These are phyloP conservation scores for Temnopleurus reevesii DNA, from an alignment of 53 echinoderm and acorn worm species.

Conservation along the genomic window DNA sequence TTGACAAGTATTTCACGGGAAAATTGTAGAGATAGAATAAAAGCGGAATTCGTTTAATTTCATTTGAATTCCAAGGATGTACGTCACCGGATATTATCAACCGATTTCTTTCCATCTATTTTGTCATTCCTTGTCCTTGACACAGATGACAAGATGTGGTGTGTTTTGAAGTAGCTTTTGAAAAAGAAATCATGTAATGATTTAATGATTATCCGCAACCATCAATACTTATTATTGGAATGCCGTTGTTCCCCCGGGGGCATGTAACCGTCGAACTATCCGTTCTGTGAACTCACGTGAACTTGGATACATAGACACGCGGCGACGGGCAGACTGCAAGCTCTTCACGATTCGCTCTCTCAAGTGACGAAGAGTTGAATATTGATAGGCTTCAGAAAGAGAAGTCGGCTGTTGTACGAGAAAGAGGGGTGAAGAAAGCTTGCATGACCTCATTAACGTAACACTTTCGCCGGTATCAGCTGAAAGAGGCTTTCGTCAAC, in stretches of 20 bases:
- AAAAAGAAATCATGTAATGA: constrained; percentile 20
- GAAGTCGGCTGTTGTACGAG: constrained; percentile 51
- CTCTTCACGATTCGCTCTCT: neutral
- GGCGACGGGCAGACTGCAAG: constrained; percentile 41
- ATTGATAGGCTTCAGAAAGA: neutral
- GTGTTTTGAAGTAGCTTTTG: neutral
- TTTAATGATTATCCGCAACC: neutral
- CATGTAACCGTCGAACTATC: neutral
- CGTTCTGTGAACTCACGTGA: constrained; percentile 44
- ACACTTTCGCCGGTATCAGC: constrained; percentile 26
- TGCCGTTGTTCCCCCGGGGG: neutral
- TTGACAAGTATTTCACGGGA: too few relatives aligned
- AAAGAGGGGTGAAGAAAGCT: constrained; percentile 24
- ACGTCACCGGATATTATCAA: too few relatives aligned
- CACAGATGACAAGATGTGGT: neutral
- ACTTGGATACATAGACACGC: constrained; percentile 28
- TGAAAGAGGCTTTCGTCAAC: neutral
- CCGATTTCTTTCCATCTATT: too few relatives aligned
- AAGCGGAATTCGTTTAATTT: too few relatives aligned
- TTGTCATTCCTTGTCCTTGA: neutral
- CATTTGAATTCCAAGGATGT: too few relatives aligned
- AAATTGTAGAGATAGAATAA: too few relatives aligned
- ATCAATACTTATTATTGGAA: neutral
- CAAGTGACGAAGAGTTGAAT: constrained; percentile 52
- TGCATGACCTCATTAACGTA: constrained; percentile 41